phyloP scores from a whole-genome alignment of 2,113 vertebrate species.

The Ctenomys sociabilis region DNA sequence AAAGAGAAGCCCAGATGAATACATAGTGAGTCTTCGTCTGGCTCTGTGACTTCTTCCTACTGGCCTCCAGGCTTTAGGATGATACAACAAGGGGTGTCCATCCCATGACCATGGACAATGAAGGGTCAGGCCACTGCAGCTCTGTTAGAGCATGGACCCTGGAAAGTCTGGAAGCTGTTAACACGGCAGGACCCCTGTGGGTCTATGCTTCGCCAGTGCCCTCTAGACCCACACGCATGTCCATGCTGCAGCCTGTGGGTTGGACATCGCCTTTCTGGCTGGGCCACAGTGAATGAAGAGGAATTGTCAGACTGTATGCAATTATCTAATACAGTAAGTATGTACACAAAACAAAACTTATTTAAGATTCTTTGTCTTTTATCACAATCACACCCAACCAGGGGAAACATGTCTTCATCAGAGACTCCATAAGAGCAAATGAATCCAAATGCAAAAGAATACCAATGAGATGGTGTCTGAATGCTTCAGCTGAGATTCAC shows the following conservation, averaged over 20 bases:
- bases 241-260: neutral
- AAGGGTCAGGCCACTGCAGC: neutral
- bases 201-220: neutral
- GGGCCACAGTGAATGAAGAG: neutral
- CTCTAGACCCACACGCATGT: neutral
- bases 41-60: neutral
- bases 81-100: neutral
- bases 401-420: neutral
- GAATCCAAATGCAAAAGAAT: neutral
- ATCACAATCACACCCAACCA: neutral
- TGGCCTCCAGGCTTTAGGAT: neutral
- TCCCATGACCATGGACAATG: neutral
- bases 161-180: neutral
- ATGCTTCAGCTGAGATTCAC: neutral
- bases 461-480: neutral
- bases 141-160: neutral
- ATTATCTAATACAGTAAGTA: neutral
- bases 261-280: neutral
- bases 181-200: neutral
- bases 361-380: neutral
- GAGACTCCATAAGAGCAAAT: neutral
- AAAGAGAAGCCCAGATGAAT: neutral
- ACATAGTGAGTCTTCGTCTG: neutral
- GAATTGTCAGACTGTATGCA: neutral
- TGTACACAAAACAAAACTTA: neutral